Percentiles rank a stretch among this genome's conserved stretches.
Conservation (phyloP, 1,140 invertebrate species). For the Diorhabda elongata region DNA sequence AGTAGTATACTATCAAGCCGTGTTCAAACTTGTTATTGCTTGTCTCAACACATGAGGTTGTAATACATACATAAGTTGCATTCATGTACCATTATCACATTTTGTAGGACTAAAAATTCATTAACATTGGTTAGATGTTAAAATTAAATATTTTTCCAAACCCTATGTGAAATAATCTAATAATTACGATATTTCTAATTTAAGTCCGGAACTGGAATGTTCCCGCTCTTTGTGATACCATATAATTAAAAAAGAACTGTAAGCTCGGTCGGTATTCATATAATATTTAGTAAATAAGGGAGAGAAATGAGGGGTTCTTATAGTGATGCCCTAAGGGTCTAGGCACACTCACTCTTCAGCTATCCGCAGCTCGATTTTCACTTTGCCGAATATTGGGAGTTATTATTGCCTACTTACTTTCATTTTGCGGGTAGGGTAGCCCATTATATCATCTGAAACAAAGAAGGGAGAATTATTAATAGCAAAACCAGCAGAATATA, state of each 20-base stretch:
- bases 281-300: constrained; percentile 24
- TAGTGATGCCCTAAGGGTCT: constrained; percentile 11
- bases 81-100: too few species aligned
- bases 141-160: too few species aligned
- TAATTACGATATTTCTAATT: too few species aligned
- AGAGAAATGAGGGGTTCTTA: constrained; percentile 15
- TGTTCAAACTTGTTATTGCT: too few species aligned
- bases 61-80: too few species aligned
- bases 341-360: constrained; percentile 6
- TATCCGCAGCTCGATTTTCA: constrained; percentile 9
- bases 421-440: constrained; percentile 12
- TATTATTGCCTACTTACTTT: constrained; percentile 22
- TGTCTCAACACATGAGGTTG: too few species aligned
- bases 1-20: too few species aligned
- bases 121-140: too few species aligned
- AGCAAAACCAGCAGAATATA: neutral
- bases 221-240: constrained; percentile 9
- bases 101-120: too few species aligned
- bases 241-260: constrained; percentile 25
- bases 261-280: constrained; percentile 22
- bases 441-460: constrained; percentile 18
- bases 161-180: too few species aligned
- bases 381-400: constrained; percentile 16
- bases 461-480: constrained; percentile 9
- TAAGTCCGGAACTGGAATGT: too few species aligned